These are phyloP conservation scores for Chunga burmeisteri DNA, from an alignment of 2,113 vertebrate species.

Conservation along the genomic window DNA sequence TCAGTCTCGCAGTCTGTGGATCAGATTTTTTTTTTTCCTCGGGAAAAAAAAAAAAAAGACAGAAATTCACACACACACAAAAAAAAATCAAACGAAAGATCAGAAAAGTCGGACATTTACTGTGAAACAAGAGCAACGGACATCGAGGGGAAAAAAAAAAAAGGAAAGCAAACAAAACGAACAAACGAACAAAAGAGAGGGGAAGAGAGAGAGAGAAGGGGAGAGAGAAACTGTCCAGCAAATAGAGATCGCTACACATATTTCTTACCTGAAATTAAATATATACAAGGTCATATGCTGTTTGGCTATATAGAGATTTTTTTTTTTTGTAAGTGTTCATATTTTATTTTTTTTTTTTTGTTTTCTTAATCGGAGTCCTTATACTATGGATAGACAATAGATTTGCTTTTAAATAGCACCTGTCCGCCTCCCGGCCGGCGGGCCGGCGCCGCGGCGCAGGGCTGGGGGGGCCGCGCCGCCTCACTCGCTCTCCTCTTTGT, in stretches of 20 bases:
- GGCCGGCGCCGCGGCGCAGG: not conserved
- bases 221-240: conserved; percentile 78
- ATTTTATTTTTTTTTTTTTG: conserved; percentile 59
- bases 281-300: conserved; percentile 94
- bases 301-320: conserved; percentile 95
- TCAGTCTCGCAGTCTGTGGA: conserved; percentile 81
- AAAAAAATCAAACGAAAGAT: conserved; percentile 33
- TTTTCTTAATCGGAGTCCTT: conserved; percentile 76
- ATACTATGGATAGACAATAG: conserved; percentile 88
- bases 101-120: conserved; percentile 37
- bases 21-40: conserved; percentile 57
- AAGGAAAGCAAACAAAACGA: conserved; percentile 40
- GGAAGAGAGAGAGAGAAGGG: not conserved
- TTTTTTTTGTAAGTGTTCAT: conserved; percentile 73
- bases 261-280: conserved; percentile 95
- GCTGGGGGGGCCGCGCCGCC: not conserved
- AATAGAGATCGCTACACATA: conserved; percentile 83
- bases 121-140: conserved; percentile 22
- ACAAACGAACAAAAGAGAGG: conserved; percentile 32
- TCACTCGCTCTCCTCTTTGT: conserved; percentile 94
- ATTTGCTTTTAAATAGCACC: conserved; percentile 87
- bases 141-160: not conserved
- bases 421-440: conserved; percentile 70
- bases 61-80: conserved; percentile 21
- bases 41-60: not conserved